phyloP scores from a whole-genome alignment of 2,113 vertebrate genomes.

The human (Homo sapiens) region GRCh38 chr9:82656001-82656500 shows the following conservation, averaged over 20 bases:
- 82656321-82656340: background rate
- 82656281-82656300: background rate
- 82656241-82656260: background rate
- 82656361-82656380: background rate
- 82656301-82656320: background rate
- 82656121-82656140: background rate
- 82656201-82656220: background rate
- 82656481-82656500: conserved; percentile 36
- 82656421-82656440: background rate
- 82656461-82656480: background rate
- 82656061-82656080: background rate
- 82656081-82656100: background rate
- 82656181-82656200: background rate
- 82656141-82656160: background rate
- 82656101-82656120: background rate
- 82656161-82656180: background rate
- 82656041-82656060: background rate
- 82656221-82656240: background rate
- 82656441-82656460: background rate
- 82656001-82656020: background rate
- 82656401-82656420: background rate
- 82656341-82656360: background rate
- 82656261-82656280: background rate
- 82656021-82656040: background rate
- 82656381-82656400: background rate